A percentile compares a stretch with the other conserved stretches of the same genome.
phyloP scores from a whole-genome alignment of 2,113 vertebrate species.

The Syrrhaptes paradoxus region DNA sequence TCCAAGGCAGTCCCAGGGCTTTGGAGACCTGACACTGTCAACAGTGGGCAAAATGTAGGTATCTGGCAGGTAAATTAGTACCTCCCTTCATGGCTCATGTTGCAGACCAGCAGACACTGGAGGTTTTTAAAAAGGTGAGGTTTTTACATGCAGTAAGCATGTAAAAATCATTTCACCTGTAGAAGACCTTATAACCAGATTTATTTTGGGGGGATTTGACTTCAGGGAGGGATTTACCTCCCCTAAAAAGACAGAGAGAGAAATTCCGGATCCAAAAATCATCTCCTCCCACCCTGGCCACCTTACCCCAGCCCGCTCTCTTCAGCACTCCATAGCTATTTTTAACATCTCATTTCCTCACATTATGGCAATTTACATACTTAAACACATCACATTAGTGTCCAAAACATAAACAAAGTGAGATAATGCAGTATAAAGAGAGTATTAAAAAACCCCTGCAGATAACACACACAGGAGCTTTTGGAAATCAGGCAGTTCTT shows the following conservation, averaged over 20 bases:
- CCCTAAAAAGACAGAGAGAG: not conserved
- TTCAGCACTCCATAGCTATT: slow-evolving; percentile 58
- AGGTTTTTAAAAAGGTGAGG: not conserved
- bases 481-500: slow-evolving; percentile 75
- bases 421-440: slow-evolving; percentile 70
- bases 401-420: slow-evolving; percentile 75
- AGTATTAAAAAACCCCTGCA: slow-evolving; percentile 43
- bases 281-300: slow-evolving; percentile 30
- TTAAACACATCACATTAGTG: slow-evolving; percentile 70
- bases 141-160: not conserved
- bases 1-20: not conserved
- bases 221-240: not conserved
- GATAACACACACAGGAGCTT: slow-evolving; percentile 61
- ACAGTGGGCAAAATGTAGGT: not conserved
- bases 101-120: not conserved
- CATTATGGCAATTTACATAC: slow-evolving; percentile 78
- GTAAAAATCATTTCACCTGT: not conserved
- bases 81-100: not conserved
- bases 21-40: not conserved
- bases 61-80: not conserved
- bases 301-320: not conserved
- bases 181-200: not conserved
- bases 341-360: slow-evolving; percentile 78
- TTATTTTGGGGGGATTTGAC: not conserved
- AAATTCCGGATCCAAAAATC: slow-evolving; percentile 25